Conservation (phyloP, 2,888 invertebrate genomes). For the Heliconius aoede region DNA sequence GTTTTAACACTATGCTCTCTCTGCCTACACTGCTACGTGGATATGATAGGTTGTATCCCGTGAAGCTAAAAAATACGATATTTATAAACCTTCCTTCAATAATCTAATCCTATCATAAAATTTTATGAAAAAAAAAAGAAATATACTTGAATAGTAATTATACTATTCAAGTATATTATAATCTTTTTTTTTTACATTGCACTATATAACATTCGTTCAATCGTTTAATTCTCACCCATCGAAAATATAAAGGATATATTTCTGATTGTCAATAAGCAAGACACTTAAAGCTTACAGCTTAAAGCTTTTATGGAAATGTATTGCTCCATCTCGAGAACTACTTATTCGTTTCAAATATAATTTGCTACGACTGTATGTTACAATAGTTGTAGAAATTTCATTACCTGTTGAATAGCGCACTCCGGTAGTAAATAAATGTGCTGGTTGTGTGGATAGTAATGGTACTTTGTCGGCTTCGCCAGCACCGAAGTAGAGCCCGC, state of each 20-base stretch:
- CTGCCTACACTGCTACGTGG: no score
- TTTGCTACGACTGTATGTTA: constrained; percentile 12
- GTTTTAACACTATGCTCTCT: no score
- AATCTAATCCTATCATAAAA: not conserved
- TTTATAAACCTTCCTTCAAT: not conserved
- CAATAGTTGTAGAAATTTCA: constrained; percentile 45
- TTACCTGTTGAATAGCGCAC: constrained; percentile 95
- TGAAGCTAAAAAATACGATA: no score
- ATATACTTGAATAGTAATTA: not conserved
- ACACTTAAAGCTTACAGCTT: not conserved
- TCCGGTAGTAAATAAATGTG: constrained; percentile 96
- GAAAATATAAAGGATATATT: not conserved
- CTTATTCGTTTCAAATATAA: constrained; percentile 28
- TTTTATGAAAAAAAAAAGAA: not conserved
- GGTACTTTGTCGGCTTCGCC: constrained; percentile 95
- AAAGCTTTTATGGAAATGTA: constrained; percentile 4
- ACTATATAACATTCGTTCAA: no score
- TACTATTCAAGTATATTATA: not conserved
- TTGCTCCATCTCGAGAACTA: constrained; percentile 2
- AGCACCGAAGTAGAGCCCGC: constrained; percentile 87
- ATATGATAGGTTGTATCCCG: no score
- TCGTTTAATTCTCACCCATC: not conserved
- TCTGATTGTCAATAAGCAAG: constrained; percentile 8
- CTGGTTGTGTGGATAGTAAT: constrained; percentile 97
- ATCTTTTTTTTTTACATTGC: no score